Percentiles rank a stretch among this genome's conserved stretches.
Conservation (phyloP, 2,113 vertebrate species). For the Pelvicachromis taeniatus region DNA sequence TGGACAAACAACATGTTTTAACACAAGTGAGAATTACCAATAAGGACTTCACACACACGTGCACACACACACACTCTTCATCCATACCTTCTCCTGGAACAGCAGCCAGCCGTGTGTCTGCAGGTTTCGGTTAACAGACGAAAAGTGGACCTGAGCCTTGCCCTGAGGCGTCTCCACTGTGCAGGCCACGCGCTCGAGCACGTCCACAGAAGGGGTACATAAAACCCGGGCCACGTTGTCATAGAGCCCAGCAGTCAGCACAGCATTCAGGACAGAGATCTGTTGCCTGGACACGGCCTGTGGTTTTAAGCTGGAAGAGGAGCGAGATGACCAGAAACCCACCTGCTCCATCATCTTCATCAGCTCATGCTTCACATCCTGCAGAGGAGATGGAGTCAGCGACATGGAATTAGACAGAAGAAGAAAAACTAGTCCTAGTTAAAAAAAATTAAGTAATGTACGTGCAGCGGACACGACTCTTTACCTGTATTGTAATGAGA, state of each 20-base stretch:
- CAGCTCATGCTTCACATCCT: slow-evolving; percentile 92
- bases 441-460: background rate
- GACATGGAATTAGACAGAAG: background rate
- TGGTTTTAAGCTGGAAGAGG: slow-evolving; percentile 2
- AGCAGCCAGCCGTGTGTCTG: slow-evolving; percentile 92
- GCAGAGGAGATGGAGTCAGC: background rate
- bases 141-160: slow-evolving; percentile 90
- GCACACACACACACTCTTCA: background rate
- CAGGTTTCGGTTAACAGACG: slow-evolving; percentile 90
- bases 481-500: slow-evolving; percentile 90
- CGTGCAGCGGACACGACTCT: accelerated
- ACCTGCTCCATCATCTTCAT: slow-evolving; percentile 87
- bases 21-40: background rate
- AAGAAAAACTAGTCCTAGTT: background rate
- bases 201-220: slow-evolving; percentile 83
- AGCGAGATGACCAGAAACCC: slow-evolving; percentile 76
- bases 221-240: slow-evolving; percentile 88
- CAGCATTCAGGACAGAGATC: slow-evolving; percentile 84
- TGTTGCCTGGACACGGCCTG: slow-evolving; percentile 72
- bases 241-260: slow-evolving; percentile 89
- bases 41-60: background rate
- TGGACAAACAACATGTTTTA: background rate
- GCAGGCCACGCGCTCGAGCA: slow-evolving; percentile 85
- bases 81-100: slow-evolving; percentile 91
- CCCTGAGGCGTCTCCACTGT: slow-evolving; percentile 90